Evolutionary conservation across 1,140 invertebrate species (phyloP).

Genomic region (Rhopalosiphum padi): DNA sequence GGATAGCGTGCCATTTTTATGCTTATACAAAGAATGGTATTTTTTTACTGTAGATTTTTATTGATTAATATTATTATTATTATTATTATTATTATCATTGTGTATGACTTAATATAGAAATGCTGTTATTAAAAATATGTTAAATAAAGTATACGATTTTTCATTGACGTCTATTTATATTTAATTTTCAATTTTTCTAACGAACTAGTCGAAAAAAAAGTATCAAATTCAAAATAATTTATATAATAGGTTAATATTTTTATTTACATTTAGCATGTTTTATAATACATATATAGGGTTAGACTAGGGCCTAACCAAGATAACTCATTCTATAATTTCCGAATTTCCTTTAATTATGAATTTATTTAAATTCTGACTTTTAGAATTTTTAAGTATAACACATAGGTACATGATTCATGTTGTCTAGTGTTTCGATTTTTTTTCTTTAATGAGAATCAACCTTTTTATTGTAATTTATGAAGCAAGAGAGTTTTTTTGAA

Average conservation of each 20-base stretch:
- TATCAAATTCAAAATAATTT: neutral
- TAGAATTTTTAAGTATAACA: no score
- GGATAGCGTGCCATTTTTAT: conserved; percentile 55
- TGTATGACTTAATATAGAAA: conserved; percentile 26
- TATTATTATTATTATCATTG: neutral
- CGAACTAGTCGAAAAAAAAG: neutral
- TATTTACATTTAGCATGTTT: no score
- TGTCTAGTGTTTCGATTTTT: no score
- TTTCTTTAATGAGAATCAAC: no score
- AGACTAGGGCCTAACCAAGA: neutral
- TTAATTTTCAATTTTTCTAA: neutral
- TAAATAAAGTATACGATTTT: conserved; percentile 53
- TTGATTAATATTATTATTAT: conserved; percentile 47
- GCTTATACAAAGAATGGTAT: conserved; percentile 54
- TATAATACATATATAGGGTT: neutral
- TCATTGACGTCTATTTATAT: neutral
- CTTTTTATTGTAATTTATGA: no score
- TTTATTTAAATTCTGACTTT: no score
- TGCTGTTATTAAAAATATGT: conserved; percentile 54
- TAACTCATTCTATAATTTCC: neutral
- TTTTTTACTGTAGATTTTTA: conserved; percentile 19
- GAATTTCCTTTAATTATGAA: neutral
- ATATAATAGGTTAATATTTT: neutral
- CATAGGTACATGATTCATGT: no score
- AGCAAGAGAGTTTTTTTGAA: no score